phyloP scores from a whole-genome alignment of 2,797 vertebrate genomes.

The Percopsis omiscomaycus region DNA sequence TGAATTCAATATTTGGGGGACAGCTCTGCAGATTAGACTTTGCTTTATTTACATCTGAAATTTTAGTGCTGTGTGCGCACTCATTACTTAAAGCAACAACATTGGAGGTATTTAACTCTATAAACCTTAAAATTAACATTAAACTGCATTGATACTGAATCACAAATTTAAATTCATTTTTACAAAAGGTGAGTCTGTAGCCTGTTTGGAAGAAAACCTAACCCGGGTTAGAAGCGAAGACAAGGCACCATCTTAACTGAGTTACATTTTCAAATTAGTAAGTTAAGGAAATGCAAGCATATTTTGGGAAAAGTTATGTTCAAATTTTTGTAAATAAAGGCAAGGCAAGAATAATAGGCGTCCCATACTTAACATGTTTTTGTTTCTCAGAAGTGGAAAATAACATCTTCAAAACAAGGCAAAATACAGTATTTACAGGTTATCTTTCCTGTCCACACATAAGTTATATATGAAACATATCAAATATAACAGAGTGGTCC shows the following conservation, averaged over 20 bases:
- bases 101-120: constrained; percentile 25
- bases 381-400: neutral
- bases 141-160: constrained; percentile 38
- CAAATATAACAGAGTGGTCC: constrained; percentile 27
- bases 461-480: neutral
- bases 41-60: constrained; percentile 63
- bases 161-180: constrained; percentile 31
- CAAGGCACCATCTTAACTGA: constrained; percentile 69
- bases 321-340: neutral
- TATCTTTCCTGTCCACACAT: no score
- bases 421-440: constrained; percentile 21
- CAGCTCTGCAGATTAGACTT: constrained; percentile 20
- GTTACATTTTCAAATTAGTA: constrained; percentile 31
- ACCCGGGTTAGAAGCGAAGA: constrained; percentile 23
- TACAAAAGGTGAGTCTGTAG: constrained; percentile 26
- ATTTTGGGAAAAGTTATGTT: constrained; percentile 34
- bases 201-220: constrained; percentile 25
- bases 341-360: constrained; percentile 9
- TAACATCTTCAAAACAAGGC: constrained; percentile 29
- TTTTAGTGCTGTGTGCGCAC: constrained; percentile 42
- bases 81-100: constrained; percentile 48
- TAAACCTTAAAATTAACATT: constrained; percentile 21
- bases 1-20: no score
- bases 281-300: no score
- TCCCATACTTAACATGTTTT: constrained; percentile 8